Evolutionary conservation across 2,113 vertebrate genomes (phyloP).

Genomic region (Gracilinanus agilis): DNA sequence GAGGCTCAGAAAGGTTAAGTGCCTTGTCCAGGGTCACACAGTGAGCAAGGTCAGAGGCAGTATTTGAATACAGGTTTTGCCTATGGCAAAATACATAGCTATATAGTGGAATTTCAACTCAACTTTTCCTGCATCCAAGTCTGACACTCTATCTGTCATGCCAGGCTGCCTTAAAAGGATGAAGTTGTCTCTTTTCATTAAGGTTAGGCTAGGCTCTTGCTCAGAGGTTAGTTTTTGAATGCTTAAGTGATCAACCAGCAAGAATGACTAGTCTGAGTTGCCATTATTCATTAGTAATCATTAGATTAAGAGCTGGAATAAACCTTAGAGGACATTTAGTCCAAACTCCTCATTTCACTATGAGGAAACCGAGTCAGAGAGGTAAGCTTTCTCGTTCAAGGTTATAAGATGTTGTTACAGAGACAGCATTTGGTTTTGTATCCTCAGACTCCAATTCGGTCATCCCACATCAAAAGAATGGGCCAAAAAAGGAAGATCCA

Average conservation of each 20-base stretch:
- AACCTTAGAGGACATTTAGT: background rate
- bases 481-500: background rate
- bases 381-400: background rate
- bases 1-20: too few relatives aligned
- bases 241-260: background rate
- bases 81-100: background rate
- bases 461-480: background rate
- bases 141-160: background rate
- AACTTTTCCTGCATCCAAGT: background rate
- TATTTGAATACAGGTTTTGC: background rate
- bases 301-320: background rate
- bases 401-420: background rate
- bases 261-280: background rate
- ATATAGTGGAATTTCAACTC: background rate
- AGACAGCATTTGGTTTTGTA: background rate
- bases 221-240: background rate
- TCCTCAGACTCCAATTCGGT: background rate
- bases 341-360: background rate
- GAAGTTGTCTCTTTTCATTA: background rate
- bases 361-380: background rate
- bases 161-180: background rate
- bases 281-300: constrained; percentile 36
- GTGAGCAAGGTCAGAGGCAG: background rate
- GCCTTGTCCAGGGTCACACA: background rate
- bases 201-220: background rate